These are phyloP conservation scores for Crematogaster levior DNA, from an alignment of 2,888 invertebrate species.

Conservation along the genomic window DNA sequence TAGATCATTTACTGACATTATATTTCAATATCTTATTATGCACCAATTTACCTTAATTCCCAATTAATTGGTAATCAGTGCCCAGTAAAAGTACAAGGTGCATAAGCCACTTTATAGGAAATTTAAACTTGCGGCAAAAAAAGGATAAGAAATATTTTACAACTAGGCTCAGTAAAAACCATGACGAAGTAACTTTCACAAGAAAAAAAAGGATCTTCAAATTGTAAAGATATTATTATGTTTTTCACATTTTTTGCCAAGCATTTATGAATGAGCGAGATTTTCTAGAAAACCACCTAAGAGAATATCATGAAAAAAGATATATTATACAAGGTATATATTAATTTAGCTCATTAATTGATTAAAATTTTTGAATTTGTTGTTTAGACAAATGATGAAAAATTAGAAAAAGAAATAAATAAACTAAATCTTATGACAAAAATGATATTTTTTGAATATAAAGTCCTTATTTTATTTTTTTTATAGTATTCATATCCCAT, in stretches of 20 bases:
- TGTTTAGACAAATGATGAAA: too few species aligned
- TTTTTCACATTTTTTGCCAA: background rate
- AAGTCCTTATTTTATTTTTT: too few species aligned
- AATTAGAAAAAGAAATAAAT: too few species aligned
- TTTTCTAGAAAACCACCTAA: background rate
- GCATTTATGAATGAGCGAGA: background rate
- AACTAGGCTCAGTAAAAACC: background rate
- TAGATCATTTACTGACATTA: background rate
- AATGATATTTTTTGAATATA: too few species aligned
- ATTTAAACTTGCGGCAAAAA: background rate
- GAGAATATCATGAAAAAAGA: background rate
- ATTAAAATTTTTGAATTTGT: background rate
- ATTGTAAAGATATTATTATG: background rate
- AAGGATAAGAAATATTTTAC: background rate
- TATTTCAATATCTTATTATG: constrained; percentile 15
- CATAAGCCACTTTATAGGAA: background rate
- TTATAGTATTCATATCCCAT: too few species aligned
- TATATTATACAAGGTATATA: too few species aligned
- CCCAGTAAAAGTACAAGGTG: background rate
- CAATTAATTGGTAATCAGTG: background rate
- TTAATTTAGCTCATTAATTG: background rate
- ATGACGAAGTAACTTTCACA: background rate
- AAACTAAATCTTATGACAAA: too few species aligned
- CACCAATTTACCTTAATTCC: too few species aligned
- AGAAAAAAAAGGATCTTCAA: background rate